Conservation (phyloP, 2,113 vertebrate species). For the Oophaga pumilio region DNA sequence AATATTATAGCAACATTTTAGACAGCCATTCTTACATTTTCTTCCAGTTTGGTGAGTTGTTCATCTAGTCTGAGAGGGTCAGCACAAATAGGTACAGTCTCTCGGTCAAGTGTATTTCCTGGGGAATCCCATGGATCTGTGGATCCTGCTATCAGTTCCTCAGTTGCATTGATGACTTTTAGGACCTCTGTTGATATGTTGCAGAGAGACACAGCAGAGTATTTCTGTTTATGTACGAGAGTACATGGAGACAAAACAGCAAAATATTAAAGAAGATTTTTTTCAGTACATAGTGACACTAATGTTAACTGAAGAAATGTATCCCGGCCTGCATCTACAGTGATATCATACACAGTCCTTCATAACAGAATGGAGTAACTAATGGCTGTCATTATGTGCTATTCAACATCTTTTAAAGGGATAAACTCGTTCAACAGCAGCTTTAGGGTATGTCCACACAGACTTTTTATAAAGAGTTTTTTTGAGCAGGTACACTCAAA, state of each 20-base stretch:
- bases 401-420: background rate
- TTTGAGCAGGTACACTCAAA: no score
- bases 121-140: slow-evolving; percentile 71
- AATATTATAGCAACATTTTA: slow-evolving; percentile 6
- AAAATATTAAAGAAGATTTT: slow-evolving; percentile 65
- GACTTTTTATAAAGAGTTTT: no score
- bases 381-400: background rate
- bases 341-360: background rate
- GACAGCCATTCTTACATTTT: slow-evolving; percentile 81
- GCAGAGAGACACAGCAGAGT: slow-evolving; percentile 95
- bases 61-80: slow-evolving; percentile 83
- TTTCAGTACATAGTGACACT: background rate
- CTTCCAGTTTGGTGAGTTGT: slow-evolving; percentile 91
- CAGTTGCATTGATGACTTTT: slow-evolving; percentile 93
- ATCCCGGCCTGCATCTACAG: background rate
- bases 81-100: slow-evolving; percentile 75
- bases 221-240: slow-evolving; percentile 82
- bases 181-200: slow-evolving; percentile 97
- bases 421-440: no score
- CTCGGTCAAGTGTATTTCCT: slow-evolving; percentile 67
- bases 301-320: background rate
- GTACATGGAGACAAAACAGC: slow-evolving; percentile 70
- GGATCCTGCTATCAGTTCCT: slow-evolving; percentile 90
- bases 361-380: background rate
- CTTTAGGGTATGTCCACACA: no score